Evolutionary conservation across 1,140 invertebrate species (phyloP).

Genomic region (Nilaparvata lugens): DNA sequence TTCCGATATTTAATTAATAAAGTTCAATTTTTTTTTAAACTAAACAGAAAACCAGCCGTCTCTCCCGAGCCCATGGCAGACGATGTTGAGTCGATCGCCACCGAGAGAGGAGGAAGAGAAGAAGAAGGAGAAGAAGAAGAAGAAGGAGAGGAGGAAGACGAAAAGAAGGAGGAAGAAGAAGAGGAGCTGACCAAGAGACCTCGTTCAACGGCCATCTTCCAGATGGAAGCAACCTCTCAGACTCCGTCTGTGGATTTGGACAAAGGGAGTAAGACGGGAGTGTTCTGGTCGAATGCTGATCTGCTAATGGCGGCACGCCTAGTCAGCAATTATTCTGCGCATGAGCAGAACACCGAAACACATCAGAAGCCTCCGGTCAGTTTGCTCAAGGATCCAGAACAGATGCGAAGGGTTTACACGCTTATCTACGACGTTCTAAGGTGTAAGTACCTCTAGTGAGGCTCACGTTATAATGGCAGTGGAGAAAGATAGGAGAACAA

Average conservation of each 20-base stretch:
- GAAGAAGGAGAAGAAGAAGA: too few species aligned
- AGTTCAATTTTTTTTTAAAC: too few species aligned
- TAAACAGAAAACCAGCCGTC: too few species aligned
- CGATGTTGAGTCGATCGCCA: too few species aligned
- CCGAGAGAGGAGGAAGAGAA: too few species aligned
- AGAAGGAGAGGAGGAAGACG: too few species aligned
- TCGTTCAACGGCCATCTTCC: neutral
- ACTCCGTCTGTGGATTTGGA: neutral
- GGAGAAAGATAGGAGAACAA: too few species aligned
- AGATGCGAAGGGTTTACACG: conserved; percentile 65
- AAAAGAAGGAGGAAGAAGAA: neutral
- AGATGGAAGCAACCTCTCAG: neutral
- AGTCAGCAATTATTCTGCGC: neutral
- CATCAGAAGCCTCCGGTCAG: neutral
- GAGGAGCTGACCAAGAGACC: conserved; percentile 5
- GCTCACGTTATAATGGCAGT: too few species aligned
- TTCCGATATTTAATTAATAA: too few species aligned
- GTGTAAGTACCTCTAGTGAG: conserved; percentile 50
- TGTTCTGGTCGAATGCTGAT: conserved; percentile 8
- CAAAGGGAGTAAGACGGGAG: neutral
- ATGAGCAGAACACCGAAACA: too few species aligned
- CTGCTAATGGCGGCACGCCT: neutral
- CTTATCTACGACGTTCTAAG: conserved; percentile 68
- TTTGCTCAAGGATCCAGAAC: conserved; percentile 46
- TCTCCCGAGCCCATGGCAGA: too few species aligned